Percentiles rank a stretch among this genome's conserved stretches.
These are phyloP conservation scores for Coenobita brevimanus DNA, from an alignment of 1,140 invertebrate species.

Conservation along the genomic window DNA sequence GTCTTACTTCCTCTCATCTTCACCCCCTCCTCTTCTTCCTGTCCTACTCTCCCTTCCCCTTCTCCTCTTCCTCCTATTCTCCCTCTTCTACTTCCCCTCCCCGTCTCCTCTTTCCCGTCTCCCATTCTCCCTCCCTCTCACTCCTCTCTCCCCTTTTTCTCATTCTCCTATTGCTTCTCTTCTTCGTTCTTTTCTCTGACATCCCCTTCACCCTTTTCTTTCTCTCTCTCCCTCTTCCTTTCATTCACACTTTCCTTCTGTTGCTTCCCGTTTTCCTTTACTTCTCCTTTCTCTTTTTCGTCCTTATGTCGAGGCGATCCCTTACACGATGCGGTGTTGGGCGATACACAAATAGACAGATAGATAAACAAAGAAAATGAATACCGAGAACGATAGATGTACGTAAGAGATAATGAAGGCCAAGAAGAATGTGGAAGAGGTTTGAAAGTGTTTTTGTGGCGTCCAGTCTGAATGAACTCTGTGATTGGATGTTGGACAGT, in stretches of 20 bases:
- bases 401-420: too few relatives aligned
- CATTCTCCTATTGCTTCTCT: too few relatives aligned
- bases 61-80: too few relatives aligned
- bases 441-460: too few relatives aligned
- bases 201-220: neutral
- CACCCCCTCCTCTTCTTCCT: neutral
- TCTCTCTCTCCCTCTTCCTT: conserved; percentile 2
- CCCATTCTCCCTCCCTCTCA: neutral
- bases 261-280: neutral
- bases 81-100: too few relatives aligned
- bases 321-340: too few relatives aligned
- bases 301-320: neutral
- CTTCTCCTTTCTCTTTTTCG: neutral
- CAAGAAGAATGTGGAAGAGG: too few relatives aligned
- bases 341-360: too few relatives aligned
- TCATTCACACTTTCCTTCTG: neutral
- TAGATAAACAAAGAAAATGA: too few relatives aligned
- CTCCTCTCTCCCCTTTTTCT: neutral
- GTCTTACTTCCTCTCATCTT: neutral
- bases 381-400: too few relatives aligned
- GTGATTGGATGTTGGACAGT: too few relatives aligned
- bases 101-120: neutral
- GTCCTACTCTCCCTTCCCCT: neutral
- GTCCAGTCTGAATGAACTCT: too few relatives aligned
- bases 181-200: neutral